Conservation (phyloP, 2,888 invertebrate species). For the Limenitis camilla region DNA sequence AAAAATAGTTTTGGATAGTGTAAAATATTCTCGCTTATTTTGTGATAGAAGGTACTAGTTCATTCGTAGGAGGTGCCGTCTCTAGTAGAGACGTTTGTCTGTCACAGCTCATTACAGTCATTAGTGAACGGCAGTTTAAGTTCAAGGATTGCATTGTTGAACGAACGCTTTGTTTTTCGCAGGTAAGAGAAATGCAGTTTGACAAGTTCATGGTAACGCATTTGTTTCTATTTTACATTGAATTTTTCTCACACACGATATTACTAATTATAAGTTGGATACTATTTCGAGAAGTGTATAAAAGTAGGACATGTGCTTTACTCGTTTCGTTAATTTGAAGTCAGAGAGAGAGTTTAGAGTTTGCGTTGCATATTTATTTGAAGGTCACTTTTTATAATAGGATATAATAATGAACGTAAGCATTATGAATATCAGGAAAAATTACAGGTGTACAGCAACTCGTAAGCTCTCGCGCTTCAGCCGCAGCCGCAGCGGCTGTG, state of each 20-base stretch:
- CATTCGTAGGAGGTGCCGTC: constrained; percentile 52
- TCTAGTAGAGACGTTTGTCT: constrained; percentile 32
- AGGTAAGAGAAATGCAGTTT: no score
- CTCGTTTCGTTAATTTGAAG: no score
- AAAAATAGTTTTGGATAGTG: constrained; percentile 55
- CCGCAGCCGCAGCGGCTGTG: constrained; percentile 14
- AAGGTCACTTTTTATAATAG: background rate
- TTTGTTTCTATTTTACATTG: constrained; percentile 36
- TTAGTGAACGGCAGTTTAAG: constrained; percentile 44
- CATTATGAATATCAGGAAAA: constrained; percentile 36
- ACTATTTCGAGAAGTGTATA: no score
- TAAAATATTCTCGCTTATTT: constrained; percentile 54
- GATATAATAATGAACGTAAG: background rate
- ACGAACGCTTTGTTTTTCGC: constrained; percentile 32
- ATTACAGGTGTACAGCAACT: constrained; percentile 53
- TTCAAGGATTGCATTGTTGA: constrained; percentile 48
- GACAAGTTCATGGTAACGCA: background rate
- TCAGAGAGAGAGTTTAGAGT: no score
- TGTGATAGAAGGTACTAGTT: constrained; percentile 38
- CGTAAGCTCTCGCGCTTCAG: constrained; percentile 35
- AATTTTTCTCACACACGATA: constrained; percentile 9
- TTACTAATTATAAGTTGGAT: no score
- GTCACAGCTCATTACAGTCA: constrained; percentile 31
- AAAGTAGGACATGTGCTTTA: no score
- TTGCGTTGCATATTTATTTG: no score